Evolutionary conservation across 2,888 invertebrate genomes (phyloP).

Genomic region (Chrysolina americana): DNA sequence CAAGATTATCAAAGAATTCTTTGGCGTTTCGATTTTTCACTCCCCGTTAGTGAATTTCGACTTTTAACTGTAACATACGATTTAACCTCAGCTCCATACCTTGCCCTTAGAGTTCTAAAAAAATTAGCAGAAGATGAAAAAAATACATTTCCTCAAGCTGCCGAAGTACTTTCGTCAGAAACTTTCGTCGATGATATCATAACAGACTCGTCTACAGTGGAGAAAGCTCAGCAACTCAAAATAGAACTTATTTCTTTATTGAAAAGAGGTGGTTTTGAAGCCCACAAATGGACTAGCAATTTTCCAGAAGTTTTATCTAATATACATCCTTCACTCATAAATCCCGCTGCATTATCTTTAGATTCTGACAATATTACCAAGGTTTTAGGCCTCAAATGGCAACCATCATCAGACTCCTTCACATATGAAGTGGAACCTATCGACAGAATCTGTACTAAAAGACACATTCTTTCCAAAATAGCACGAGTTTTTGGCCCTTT

Average conservation of each 20-base stretch:
- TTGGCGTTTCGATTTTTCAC: neutral
- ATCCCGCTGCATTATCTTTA: conserved; percentile 39
- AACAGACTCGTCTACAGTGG: neutral
- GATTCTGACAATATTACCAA: conserved; percentile 13
- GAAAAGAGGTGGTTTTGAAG: conserved; percentile 11
- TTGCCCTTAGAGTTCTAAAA: conserved; percentile 24
- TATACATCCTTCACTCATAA: neutral
- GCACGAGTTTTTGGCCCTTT: conserved; percentile 28
- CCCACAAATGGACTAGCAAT: conserved; percentile 20
- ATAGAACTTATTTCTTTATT: conserved; percentile 11
- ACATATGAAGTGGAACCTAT: conserved; percentile 14
- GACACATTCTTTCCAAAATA: conserved; percentile 27
- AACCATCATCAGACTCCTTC: conserved; percentile 18
- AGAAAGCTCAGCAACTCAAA: conserved; percentile 16
- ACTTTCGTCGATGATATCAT: conserved; percentile 27
- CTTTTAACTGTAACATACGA: conserved; percentile 16
- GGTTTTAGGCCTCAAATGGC: conserved; percentile 15
- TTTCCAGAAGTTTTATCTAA: neutral
- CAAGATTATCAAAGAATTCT: conserved; percentile 2
- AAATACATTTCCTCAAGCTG: conserved; percentile 15
- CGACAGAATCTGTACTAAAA: conserved; percentile 16
- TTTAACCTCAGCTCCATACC: conserved; percentile 23
- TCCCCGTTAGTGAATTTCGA: neutral
- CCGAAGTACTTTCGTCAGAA: neutral
- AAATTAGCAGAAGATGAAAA: conserved; percentile 28